Conservation (phyloP, 2,113 vertebrate genomes). For the Romanogobio albipinnatus region DNA sequence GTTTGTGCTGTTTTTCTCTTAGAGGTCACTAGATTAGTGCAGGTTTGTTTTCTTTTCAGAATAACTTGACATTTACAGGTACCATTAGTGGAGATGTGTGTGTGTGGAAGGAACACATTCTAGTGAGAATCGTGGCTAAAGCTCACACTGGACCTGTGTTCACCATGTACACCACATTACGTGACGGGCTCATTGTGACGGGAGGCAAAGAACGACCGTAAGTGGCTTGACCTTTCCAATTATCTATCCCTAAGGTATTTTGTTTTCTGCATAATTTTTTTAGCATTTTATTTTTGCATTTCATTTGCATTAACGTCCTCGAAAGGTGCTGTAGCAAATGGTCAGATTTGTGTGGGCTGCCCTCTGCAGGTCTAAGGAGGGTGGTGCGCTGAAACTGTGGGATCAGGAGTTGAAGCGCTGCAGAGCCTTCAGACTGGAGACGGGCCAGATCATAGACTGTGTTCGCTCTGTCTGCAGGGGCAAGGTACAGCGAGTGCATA, state of each 20-base stretch:
- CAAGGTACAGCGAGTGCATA: conserved; percentile 77
- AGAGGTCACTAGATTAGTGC: conserved; percentile 85
- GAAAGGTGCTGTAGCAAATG: not conserved
- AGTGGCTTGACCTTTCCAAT: conserved; percentile 68
- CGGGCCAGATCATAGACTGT: conserved; percentile 89
- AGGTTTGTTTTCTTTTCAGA: conserved; percentile 93
- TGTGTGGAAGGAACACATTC: conserved; percentile 96
- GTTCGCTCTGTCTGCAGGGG: conserved; percentile 93
- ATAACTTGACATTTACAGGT: conserved; percentile 99
- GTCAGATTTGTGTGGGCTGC: conserved; percentile 43
- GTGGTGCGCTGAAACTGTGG: conserved; percentile 95
- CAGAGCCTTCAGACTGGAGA: conserved; percentile 93
- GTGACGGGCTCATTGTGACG: conserved; percentile 95
- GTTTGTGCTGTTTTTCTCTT: conserved; percentile 65
- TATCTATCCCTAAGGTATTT: not conserved
- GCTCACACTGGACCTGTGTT: conserved; percentile 98
- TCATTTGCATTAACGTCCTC: not conserved
- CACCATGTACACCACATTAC: conserved; percentile 97
- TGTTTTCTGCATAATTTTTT: not conserved
- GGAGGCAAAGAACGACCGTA: conserved; percentile 98
- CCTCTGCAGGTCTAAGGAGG: conserved; percentile 89
- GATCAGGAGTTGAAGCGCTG: conserved; percentile 95
- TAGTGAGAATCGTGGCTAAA: conserved; percentile 96
- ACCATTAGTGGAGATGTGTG: conserved; percentile 99
- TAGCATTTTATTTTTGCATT: not conserved